Conservation (phyloP, 2,113 vertebrate genomes). For the Nestor notabilis region DNA sequence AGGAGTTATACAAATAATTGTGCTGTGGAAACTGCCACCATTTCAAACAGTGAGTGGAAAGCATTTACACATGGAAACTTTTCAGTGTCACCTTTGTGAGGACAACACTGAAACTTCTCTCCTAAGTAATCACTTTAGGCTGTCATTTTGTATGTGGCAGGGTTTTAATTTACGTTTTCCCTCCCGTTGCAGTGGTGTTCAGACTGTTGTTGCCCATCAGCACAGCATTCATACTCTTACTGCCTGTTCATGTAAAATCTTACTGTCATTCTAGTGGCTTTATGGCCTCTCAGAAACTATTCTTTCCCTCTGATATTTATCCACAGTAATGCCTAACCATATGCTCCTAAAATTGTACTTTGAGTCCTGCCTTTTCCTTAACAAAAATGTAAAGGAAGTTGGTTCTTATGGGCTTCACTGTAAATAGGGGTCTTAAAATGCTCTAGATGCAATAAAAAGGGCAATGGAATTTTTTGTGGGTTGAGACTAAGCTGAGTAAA, state of each 20-base stretch:
- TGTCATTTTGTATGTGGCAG: neutral
- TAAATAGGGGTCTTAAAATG: constrained; percentile 20
- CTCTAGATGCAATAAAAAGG: neutral
- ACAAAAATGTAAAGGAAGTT: neutral
- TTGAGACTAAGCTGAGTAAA: neutral
- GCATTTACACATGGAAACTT: neutral
- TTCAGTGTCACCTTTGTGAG: neutral
- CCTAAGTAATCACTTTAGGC: neutral
- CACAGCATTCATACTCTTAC: neutral
- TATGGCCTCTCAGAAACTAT: neutral
- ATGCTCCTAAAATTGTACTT: neutral
- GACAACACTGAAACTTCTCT: neutral
- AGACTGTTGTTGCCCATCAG: neutral
- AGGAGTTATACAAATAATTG: constrained; percentile 20
- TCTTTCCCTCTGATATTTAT: constrained; percentile 22
- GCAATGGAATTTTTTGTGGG: neutral
- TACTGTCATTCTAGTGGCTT: neutral
- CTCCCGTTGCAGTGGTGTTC: neutral
- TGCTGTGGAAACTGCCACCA: neutral
- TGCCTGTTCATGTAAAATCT: neutral
- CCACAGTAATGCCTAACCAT: neutral
- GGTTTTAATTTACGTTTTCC: neutral
- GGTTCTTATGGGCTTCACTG: neutral
- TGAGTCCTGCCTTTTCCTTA: neutral
- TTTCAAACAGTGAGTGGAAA: neutral